A percentile compares a stretch with the other conserved stretches of the same genome.
Evolutionary conservation across 2,113 vertebrate genomes (phyloP).

Genomic region (Rhinoptilus africanus): DNA sequence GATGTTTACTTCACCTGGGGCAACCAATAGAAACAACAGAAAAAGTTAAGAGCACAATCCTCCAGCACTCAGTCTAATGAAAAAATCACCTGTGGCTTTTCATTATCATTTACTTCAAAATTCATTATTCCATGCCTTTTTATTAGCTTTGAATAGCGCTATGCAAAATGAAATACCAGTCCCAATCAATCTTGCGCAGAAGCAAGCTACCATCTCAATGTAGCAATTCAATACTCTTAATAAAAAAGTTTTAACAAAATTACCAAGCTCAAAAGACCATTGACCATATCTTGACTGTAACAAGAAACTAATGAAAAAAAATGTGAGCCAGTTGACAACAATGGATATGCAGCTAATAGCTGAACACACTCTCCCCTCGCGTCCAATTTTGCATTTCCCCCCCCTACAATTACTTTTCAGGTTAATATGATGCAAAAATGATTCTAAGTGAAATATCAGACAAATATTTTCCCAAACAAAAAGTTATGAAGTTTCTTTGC

Average conservation of each 20-base stretch:
- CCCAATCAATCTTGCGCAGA: not conserved
- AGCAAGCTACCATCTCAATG: not conserved
- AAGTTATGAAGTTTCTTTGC: not conserved
- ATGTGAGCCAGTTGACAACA: not conserved
- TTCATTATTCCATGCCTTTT: conserved; percentile 16
- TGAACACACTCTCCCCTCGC: not conserved
- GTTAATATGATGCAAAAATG: not conserved
- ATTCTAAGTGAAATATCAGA: not conserved
- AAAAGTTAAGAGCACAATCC: not conserved
- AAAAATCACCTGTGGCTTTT: conserved; percentile 32
- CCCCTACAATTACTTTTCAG: not conserved
- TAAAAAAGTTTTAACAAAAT: conserved; percentile 42
- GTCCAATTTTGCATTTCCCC: not conserved
- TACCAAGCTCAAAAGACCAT: conserved; percentile 30
- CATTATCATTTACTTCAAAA: not conserved
- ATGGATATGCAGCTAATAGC: not conserved
- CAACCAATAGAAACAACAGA: not conserved
- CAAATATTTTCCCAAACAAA: not conserved
- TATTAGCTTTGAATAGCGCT: not conserved
- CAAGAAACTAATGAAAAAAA: conserved; percentile 31
- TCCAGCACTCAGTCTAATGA: not conserved
- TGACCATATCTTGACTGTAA: conserved; percentile 1
- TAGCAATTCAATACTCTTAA: not conserved
- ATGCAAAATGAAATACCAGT: conserved; percentile 12
- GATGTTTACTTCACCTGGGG: conserved; percentile 22